Conservation (phyloP, 2,113 vertebrate species). For the Anhinga rufa region DNA sequence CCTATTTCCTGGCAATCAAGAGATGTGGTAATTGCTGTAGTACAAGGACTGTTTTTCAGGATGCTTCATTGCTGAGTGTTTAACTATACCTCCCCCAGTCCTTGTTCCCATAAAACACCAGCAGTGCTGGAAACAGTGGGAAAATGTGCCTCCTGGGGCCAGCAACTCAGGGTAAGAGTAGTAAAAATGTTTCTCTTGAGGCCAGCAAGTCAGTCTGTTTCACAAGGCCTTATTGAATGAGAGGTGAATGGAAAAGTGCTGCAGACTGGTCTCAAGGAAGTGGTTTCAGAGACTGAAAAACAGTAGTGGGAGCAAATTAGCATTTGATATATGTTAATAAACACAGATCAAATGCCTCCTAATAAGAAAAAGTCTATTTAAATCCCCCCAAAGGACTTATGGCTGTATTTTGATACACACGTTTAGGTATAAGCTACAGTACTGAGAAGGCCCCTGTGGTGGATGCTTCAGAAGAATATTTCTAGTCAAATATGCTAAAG, state of each 20-base stretch:
- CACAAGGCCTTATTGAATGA: neutral
- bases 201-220: neutral
- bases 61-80: neutral
- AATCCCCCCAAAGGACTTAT: neutral
- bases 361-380: neutral
- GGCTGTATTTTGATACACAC: neutral
- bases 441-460: neutral
- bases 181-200: neutral
- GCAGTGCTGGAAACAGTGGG: neutral
- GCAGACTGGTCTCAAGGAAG: neutral
- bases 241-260: neutral
- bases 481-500: neutral
- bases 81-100: neutral
- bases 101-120: neutral
- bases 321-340: neutral
- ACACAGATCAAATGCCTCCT: neutral
- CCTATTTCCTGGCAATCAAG: neutral
- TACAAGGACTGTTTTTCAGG: neutral
- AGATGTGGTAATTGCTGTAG: neutral
- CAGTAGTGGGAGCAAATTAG: neutral
- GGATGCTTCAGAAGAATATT: neutral
- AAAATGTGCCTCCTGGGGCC: neutral
- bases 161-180: neutral
- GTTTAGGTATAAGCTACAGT: neutral
- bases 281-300: neutral